Evolutionary conservation across 1,140 invertebrate species (phyloP), one percentile per base, ranked within the genome.

Genomic region (Ceratina australensis): DNA sequence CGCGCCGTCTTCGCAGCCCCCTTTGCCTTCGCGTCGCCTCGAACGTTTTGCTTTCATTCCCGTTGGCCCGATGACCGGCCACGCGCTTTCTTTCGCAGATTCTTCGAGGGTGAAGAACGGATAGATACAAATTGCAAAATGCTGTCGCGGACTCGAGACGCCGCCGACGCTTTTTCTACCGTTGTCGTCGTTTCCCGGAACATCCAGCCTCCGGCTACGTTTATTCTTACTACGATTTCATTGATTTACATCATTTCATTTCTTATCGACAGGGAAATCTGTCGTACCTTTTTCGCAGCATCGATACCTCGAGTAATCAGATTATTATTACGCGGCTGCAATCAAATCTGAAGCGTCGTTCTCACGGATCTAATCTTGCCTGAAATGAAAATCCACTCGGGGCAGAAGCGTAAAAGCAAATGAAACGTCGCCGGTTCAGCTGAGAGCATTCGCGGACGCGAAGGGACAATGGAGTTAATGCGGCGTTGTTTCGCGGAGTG

Each of bases 401-500:
- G 52, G 2, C 56, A 71, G 66, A 57, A 59, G 50, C 68, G 81
- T n/a, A 75, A 76, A 84, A 80, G 63, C 72, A 80, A 83, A 80
- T 76, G 81, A 54, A 76, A 80, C 49, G 63, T 80, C 81, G 64
- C 33, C 77, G 67, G 49, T 68, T 79, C 71, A 57, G 66, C 79
- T 65, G 79, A 82, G 65, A 76, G 60, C 66, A 71, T 76, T 64
- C 60, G 59, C 67, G 69, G 33, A 42, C 33, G 33, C 33, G 33
- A 42, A 65, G 50, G 65, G 71, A 85, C 83, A 49, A 80, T 76
- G 56, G 67, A 80, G 72, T 77, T 80, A 84, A 83, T 77, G 78
- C 81, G 68, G 57, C 82, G 73, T 74, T 74, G 79, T 79, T 78
- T 86, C 80, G 76, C 59, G 82, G 74, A 77, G 80, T 78, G 85